These are phyloP conservation scores for Orestias chungarensis DNA, from an alignment of 2,797 vertebrate genomes.

Conservation along the genomic window DNA sequence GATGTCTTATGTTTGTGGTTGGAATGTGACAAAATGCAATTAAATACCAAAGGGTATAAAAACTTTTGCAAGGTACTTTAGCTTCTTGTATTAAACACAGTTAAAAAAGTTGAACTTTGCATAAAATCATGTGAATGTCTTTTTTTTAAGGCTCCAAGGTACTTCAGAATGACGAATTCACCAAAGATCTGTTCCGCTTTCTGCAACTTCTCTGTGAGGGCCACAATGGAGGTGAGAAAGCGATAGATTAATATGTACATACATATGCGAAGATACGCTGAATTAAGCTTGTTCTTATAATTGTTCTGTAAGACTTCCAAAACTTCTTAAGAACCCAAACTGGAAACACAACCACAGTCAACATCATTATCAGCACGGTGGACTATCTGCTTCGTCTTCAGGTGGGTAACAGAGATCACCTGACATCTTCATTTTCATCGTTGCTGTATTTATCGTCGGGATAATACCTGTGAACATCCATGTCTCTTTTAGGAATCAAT, in stretches of 20 bases:
- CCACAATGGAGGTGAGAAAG: conserved; percentile 92
- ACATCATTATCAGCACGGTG: conserved; percentile 98
- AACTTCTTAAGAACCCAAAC: conserved; percentile 98
- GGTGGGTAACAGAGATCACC: conserved; percentile 71
- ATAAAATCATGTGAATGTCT: conserved; percentile 29
- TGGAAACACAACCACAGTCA: conserved; percentile 98
- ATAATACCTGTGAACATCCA: background rate
- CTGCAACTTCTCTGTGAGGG: conserved; percentile 98
- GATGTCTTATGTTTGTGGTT: background rate
- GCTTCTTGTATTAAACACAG: conserved; percentile 1
- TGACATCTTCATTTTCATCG: background rate
- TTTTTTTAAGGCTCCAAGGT: conserved; percentile 92
- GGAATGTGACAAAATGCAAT: background rate
- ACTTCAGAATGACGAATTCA: conserved; percentile 97
- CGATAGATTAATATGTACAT: background rate
- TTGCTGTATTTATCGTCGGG: background rate
- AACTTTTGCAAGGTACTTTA: background rate
- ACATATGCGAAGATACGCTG: background rate
- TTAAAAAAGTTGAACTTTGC: background rate
- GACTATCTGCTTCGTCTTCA: conserved; percentile 97
- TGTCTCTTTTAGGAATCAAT: conserved; percentile 88
- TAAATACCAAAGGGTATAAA: background rate
- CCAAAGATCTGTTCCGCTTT: conserved; percentile 97
- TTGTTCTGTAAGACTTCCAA: conserved; percentile 88
- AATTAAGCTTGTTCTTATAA: background rate